These are phyloP conservation scores for Isaurus tuberculatus DNA, from an alignment of 92 coral and sea anemone genomes.

Conservation along the genomic window DNA sequence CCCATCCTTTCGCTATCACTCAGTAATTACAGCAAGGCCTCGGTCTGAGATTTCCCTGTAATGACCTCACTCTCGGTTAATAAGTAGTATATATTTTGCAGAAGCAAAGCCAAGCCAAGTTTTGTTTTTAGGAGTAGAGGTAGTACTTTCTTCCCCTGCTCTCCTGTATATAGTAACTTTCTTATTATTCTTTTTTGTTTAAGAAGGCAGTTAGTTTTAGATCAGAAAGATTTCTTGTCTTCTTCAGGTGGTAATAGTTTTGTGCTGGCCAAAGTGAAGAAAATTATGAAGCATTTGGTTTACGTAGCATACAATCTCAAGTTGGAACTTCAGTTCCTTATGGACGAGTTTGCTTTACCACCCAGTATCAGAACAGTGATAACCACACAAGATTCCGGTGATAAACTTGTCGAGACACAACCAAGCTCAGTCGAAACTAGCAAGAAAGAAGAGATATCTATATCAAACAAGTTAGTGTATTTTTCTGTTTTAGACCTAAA, in stretches of 20 bases:
- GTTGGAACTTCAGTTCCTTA: slow-evolving; percentile 82
- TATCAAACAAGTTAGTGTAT: slow-evolving; percentile 2
- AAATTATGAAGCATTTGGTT: slow-evolving; percentile 78
- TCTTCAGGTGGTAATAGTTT: slow-evolving; percentile 69
- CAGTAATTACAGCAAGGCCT: no score
- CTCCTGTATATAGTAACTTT: no score
- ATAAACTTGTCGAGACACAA: neutral
- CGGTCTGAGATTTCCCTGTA: no score
- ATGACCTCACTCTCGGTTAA: no score
- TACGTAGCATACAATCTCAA: slow-evolving; percentile 88
- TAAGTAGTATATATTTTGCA: no score
- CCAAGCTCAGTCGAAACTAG: neutral
- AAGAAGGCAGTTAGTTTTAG: neutral
- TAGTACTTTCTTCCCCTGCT: no score
- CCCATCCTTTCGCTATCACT: no score
- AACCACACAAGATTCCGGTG: neutral
- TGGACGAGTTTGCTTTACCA: slow-evolving; percentile 97
- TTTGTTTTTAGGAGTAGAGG: neutral
- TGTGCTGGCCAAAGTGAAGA: slow-evolving; percentile 84
- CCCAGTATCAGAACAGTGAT: slow-evolving; percentile 50
- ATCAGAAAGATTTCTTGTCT: neutral
- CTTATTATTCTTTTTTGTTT: no score
- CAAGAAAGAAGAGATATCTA: slow-evolving; percentile 45
- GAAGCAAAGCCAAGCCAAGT: no score
- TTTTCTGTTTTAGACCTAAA: neutral